Percentiles rank a stretch among this genome's conserved stretches.
Evolutionary conservation across 2,113 vertebrate species (phyloP).

Genomic region (Saguinus imperator): DNA sequence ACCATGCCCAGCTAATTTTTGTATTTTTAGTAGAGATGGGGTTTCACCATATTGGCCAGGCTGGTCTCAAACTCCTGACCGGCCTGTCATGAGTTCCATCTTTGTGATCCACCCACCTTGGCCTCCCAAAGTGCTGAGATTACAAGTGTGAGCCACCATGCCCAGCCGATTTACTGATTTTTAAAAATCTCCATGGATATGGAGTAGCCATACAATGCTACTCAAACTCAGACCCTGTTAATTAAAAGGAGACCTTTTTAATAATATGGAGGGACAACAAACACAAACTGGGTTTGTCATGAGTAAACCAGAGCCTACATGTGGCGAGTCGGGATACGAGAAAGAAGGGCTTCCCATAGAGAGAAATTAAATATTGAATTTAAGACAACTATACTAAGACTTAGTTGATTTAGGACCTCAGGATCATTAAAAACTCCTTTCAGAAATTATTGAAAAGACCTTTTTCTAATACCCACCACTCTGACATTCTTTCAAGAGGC

Average conservation of each 20-base stretch:
- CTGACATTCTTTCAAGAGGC: background rate
- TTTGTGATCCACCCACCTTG: too few relatives aligned
- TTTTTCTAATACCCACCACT: background rate
- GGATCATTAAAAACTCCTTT: background rate
- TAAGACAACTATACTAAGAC: constrained; percentile 4
- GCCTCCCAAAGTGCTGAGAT: too few relatives aligned
- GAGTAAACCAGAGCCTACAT: background rate
- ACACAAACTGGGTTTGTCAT: background rate
- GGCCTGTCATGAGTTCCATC: too few relatives aligned
- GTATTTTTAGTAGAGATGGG: too few relatives aligned
- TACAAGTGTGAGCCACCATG: too few relatives aligned
- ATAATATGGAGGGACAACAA: background rate
- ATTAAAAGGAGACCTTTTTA: background rate
- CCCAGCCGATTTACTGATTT: background rate
- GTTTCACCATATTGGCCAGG: too few relatives aligned
- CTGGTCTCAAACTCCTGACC: background rate
- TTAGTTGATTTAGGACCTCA: background rate
- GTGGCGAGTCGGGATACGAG: background rate
- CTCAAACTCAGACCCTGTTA: background rate
- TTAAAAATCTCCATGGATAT: background rate
- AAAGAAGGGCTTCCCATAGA: background rate
- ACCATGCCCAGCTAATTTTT: too few relatives aligned
- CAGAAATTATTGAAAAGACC: background rate
- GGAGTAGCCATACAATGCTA: background rate
- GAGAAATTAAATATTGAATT: background rate